Conservation (phyloP, 2,113 vertebrate species). For the Phaethornis superciliosus region DNA sequence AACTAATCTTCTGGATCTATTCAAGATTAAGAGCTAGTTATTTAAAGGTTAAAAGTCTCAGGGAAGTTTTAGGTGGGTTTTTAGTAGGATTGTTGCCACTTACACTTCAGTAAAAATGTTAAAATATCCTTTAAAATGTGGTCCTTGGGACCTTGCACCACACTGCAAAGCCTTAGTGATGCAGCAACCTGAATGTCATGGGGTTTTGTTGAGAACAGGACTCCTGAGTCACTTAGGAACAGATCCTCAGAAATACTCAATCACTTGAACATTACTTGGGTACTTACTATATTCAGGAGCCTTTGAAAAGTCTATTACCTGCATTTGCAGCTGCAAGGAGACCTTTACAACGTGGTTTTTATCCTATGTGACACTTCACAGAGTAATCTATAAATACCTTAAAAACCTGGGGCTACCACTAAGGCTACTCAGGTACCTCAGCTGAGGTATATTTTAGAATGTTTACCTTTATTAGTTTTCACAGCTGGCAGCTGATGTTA, state of each 20-base stretch:
- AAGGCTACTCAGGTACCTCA: background rate
- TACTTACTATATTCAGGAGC: background rate
- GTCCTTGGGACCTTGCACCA: background rate
- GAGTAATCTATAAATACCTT: background rate
- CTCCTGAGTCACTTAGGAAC: background rate
- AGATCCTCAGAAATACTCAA: background rate
- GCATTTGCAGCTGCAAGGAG: background rate
- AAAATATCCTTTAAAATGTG: background rate
- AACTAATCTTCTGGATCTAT: background rate
- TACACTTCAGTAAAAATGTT: background rate
- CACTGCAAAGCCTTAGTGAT: background rate
- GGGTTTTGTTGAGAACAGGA: background rate
- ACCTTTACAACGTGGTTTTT: background rate
- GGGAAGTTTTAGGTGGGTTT: background rate
- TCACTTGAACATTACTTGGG: background rate
- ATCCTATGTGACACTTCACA: background rate
- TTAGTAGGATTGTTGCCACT: background rate
- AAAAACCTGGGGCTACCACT: background rate
- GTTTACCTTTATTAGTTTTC: background rate
- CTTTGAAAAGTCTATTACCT: slow-evolving; percentile 17
- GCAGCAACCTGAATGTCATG: background rate
- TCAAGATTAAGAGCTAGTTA: background rate
- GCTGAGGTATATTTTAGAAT: background rate
- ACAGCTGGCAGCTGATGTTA: background rate
- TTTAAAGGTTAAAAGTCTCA: background rate